phyloP scores from a whole-genome alignment of 1,140 invertebrate species.

The Elysia chlorotica region DNA sequence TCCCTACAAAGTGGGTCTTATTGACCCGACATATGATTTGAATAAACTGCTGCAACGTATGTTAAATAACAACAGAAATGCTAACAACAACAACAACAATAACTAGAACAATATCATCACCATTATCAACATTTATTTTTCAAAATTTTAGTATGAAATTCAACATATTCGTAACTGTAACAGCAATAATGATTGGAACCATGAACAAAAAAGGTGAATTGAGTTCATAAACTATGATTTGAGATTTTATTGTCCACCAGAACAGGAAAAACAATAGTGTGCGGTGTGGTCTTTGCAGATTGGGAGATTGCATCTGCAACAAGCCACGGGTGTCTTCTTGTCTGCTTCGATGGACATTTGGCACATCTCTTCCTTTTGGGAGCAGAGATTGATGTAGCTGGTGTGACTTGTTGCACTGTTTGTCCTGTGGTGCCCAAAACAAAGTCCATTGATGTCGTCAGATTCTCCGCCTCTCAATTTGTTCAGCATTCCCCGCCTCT shows the following conservation, averaged over 20 bases:
- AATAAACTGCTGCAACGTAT: background rate
- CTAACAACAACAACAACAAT: background rate
- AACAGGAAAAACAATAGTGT: background rate
- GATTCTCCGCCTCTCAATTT: background rate
- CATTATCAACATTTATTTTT: background rate
- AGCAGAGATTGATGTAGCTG: background rate
- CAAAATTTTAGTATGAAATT: background rate
- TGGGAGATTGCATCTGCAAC: background rate
- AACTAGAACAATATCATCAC: background rate
- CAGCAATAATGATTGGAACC: constrained; percentile 2
- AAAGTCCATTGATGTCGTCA: background rate
- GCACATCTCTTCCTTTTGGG: background rate
- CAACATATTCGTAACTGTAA: background rate
- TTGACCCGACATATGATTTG: background rate
- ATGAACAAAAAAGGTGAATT: background rate
- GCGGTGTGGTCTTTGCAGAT: constrained; percentile 11
- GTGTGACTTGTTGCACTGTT: background rate
- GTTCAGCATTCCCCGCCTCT: background rate
- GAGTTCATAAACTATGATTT: background rate
- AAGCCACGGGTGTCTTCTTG: background rate
- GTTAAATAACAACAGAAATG: background rate
- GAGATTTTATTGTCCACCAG: background rate
- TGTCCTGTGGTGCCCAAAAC: background rate
- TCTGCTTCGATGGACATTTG: background rate
- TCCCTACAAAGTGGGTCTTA: background rate